A percentile compares a stretch with the other conserved stretches of the same genome.
These are phyloP conservation scores for Nyctibius bracteatus DNA, from an alignment of 2,113 vertebrate genomes.

Conservation along the genomic window DNA sequence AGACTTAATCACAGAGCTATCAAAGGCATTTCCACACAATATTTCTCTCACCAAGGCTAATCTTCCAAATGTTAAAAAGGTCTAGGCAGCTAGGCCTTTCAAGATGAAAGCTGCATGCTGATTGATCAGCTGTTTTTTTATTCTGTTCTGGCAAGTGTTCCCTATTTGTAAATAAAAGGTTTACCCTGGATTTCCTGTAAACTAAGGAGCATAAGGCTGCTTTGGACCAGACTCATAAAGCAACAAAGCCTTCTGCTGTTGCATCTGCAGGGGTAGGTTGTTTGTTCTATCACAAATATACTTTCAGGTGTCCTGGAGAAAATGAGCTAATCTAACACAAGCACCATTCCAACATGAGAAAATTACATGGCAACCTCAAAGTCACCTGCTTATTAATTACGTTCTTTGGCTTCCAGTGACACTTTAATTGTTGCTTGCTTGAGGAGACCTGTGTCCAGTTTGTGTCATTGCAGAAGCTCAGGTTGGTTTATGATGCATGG, in stretches of 20 bases:
- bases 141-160: slow-evolving; percentile 62
- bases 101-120: slow-evolving; percentile 71
- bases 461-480: not conserved
- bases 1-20: slow-evolving; percentile 72
- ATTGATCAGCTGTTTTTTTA: slow-evolving; percentile 72
- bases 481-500: not conserved
- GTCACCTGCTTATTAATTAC: not conserved
- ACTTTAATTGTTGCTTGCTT: not conserved
- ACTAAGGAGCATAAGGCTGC: slow-evolving; percentile 53
- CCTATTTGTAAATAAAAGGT: slow-evolving; percentile 73
- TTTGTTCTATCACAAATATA: not conserved
- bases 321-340: slow-evolving; percentile 32
- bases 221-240: slow-evolving; percentile 58
- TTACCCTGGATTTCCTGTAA: slow-evolving; percentile 69
- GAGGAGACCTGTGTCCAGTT: not conserved
- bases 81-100: slow-evolving; percentile 42
- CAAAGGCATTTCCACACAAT: slow-evolving; percentile 71
- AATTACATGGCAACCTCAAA: not conserved
- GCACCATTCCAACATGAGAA: slow-evolving; percentile 12
- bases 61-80: slow-evolving; percentile 63
- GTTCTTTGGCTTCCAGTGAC: not conserved
- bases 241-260: slow-evolving; percentile 50
- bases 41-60: slow-evolving; percentile 62
- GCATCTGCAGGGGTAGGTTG: slow-evolving; percentile 4
- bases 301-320: slow-evolving; percentile 43